Percentiles rank a stretch among this genome's conserved stretches.
Conservation (phyloP, 2,113 vertebrate genomes). For the Pollimyrus isidori region DNA sequence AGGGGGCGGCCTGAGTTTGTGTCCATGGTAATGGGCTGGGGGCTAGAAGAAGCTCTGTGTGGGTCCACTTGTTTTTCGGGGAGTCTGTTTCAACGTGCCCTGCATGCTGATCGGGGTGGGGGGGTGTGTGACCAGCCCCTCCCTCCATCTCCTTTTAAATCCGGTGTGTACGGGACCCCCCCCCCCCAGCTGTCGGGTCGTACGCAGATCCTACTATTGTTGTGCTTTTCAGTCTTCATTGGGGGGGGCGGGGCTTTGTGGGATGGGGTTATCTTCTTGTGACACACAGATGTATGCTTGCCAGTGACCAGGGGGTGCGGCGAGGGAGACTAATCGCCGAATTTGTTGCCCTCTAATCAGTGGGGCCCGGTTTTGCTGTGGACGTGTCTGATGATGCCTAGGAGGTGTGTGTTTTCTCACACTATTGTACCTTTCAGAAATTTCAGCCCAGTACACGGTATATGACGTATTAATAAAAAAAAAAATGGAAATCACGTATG, state of each 20-base stretch:
- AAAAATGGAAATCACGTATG: background rate
- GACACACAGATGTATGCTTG: background rate
- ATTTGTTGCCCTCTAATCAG: conserved; percentile 1
- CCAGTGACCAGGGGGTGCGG: background rate
- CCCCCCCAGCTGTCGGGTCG: background rate
- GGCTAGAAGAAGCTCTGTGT: conserved; percentile 62
- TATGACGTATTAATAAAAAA: background rate
- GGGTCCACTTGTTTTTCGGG: conserved; percentile 59
- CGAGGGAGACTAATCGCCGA: background rate
- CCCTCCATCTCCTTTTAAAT: background rate
- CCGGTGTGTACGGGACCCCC: background rate
- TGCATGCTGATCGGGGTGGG: conserved; percentile 59
- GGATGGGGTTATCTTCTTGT: background rate
- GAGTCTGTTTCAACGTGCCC: conserved; percentile 60
- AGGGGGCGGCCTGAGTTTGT: conserved; percentile 49
- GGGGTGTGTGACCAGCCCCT: background rate
- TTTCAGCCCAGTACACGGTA: background rate
- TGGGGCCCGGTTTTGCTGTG: background rate
- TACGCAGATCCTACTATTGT: background rate
- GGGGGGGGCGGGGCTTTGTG: background rate
- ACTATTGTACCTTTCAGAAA: background rate
- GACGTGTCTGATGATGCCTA: background rate
- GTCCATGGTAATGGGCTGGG: conserved; percentile 64
- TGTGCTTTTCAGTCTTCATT: background rate
- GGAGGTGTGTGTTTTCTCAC: background rate